phyloP scores from a whole-genome alignment of 2,113 vertebrate species.

The Candoia aspera region DNA sequence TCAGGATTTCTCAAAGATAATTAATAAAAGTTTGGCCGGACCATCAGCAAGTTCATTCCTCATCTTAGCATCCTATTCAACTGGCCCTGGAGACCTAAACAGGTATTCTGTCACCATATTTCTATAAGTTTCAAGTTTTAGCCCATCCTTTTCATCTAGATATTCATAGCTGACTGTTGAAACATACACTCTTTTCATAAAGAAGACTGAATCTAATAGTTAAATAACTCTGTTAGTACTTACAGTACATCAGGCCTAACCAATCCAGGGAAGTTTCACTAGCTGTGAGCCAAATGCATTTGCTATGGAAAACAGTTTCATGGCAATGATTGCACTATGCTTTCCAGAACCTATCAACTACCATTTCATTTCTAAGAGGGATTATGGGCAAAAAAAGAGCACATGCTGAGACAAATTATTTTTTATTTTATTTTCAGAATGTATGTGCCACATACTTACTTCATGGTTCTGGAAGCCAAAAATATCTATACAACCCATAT shows the following conservation, averaged over 20 bases:
- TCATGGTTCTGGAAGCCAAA: not conserved
- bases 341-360: not conserved
- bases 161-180: not conserved
- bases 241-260: not conserved
- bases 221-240: not conserved
- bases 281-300: not conserved
- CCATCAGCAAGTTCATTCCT: not conserved
- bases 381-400: not conserved
- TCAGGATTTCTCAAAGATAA: not conserved
- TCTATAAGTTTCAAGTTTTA: not conserved
- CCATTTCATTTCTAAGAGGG: not conserved
- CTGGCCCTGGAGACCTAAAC: not conserved
- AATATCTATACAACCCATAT: not conserved
- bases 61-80: not conserved
- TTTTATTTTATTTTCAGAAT: not conserved
- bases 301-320: not conserved
- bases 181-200: not conserved
- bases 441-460: not conserved
- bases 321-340: not conserved
- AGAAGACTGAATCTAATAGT: not conserved
- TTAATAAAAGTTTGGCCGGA: not conserved
- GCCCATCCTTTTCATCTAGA: not conserved
- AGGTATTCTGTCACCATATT: not conserved
- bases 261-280: not conserved
- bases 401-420: not conserved